Conservation (phyloP, 2,888 invertebrate genomes). For the Agrochola lota region DNA sequence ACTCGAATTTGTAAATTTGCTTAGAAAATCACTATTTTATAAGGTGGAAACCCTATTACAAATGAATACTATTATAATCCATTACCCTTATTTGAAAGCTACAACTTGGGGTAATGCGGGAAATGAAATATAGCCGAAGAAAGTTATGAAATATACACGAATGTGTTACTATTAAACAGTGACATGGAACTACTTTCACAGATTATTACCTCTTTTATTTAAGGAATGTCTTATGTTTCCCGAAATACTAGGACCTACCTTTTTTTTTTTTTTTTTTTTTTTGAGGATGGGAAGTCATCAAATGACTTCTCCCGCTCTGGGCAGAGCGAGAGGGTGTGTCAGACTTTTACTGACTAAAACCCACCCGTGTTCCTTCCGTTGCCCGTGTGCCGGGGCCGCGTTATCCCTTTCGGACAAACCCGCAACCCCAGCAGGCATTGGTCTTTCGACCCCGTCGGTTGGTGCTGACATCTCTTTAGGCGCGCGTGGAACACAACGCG, state of each 20-base stretch:
- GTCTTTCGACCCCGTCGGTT: too few species aligned
- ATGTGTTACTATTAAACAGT: slow-evolving; percentile 30
- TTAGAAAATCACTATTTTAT: slow-evolving; percentile 17
- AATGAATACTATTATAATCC: slow-evolving; percentile 48
- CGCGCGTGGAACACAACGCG: too few species aligned
- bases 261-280: too few species aligned
- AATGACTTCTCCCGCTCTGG: too few species aligned
- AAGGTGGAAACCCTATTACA: slow-evolving; percentile 20
- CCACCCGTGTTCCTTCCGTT: too few species aligned
- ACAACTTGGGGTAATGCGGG: slow-evolving; percentile 40
- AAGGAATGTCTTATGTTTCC: slow-evolving; percentile 7
- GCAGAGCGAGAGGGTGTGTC: too few species aligned
- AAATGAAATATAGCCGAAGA: slow-evolving; percentile 43
- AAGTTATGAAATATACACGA: slow-evolving; percentile 36
- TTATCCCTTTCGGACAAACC: too few species aligned
- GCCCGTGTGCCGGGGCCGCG: too few species aligned
- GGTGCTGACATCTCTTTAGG: too few species aligned
- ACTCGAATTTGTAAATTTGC: slow-evolving; percentile 7
- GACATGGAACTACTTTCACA: slow-evolving; percentile 44
- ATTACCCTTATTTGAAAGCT: slow-evolving; percentile 44
- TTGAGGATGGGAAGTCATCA: too few species aligned
- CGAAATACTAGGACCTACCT: slow-evolving; percentile 2
- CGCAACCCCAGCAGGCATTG: too few species aligned
- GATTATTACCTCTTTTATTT: slow-evolving; percentile 34
- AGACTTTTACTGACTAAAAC: too few species aligned